Base-by-base conservation (phyloP, 2,888 invertebrate species). In the Philonicus albiceps region DNA sequence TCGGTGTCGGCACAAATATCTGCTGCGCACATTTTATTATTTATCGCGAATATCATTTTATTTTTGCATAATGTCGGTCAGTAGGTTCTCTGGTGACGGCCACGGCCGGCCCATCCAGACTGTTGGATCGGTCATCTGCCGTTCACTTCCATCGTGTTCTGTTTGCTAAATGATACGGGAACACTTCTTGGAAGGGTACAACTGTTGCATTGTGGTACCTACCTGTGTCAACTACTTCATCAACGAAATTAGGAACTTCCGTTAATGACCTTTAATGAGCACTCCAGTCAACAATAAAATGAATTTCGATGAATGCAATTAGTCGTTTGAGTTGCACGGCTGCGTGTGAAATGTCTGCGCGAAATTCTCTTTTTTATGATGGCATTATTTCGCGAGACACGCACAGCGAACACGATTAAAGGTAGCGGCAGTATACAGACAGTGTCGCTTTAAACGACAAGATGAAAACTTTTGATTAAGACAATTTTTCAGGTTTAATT, bases 11-110 rank as follows among this genome's bases (percentile, higher is more conserved):
- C 75, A 64, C 22, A 55, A n/a, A 75, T 53, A 55, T 76, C 31
- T 75, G 86, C n/a, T 27, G 76, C 19, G 86, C 37, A 27, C 72
- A 64, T 78, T 86, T 86, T 86, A 86, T 86, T 86, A 86, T 86
- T 86, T 86, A 86, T 86, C 86, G 80, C 86, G 86, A 86, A 86
- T 78, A 86, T 78, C 34, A 80, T 80, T 78, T 72, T 80, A 78
- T 78, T 86, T 86, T 86, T 86, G 86, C 86, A 86, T 86, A 86
- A 86, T 86, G 78, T 86, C 86, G 86, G 86, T 86, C 86, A 86
- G 86, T 86, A 78, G 86, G 86, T 80, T 78, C 72, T 72, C 55
- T 80, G 72, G 86, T 75, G 75, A 86, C 27, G 55, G 72, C 31
- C 74, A 64, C 22, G 27, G 64, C 27, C 64, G 64, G 22, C 64